Evolutionary conservation across 2,797 vertebrate genomes (phyloP), one percentile per base, ranked within the genome.

Genomic region (Poliocrania exsul): DNA sequence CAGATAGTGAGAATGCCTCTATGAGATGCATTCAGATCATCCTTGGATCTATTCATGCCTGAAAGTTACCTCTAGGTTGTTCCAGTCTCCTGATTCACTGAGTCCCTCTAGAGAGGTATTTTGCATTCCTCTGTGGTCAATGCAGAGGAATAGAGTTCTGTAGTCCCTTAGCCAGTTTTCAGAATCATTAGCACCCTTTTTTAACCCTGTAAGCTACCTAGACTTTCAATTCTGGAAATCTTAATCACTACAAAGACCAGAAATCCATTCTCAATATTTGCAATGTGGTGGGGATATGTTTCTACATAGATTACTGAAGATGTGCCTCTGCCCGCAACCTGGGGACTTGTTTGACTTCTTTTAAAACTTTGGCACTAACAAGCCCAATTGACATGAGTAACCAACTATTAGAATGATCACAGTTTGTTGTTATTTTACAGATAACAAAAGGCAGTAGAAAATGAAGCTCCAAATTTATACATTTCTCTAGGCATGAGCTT

Each of bases 11-110:
- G 64, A 40, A 16, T 54, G 21, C 13, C 11, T 72, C 35, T 58
- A 2, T 72, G 47, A 61, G 49, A 60, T 10, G 2, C 2, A 2
- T 67, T 57, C 19, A 67, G 40, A 37, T 20, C 0, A 0, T 16
- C 19, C 24, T 62, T 38, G 5, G 5, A 35, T 72, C 29, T 75
- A 3, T 15, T 21, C 13, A 16, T 38, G 10, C 18, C 35, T 79
- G 23, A 42, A 69, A 70, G 15, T 38, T 69, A 38, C 16, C 5
- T 29, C 26, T n/a, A 72, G 33, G 16, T 13, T 87, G 26, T 19
- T 77, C 13, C 35, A 46, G 20, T 47, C 9, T 60, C 24, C 28
- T 42, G 12, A 40, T 46, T 65, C 10, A 5, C 26, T 17, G 46
- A 51, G 20, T 21, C 49, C 14, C 24, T 75, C n/a, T n/a, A 4